These are phyloP conservation scores for Tetraneura akinire DNA, from an alignment of 1,140 invertebrate genomes.

Conservation along the genomic window DNA sequence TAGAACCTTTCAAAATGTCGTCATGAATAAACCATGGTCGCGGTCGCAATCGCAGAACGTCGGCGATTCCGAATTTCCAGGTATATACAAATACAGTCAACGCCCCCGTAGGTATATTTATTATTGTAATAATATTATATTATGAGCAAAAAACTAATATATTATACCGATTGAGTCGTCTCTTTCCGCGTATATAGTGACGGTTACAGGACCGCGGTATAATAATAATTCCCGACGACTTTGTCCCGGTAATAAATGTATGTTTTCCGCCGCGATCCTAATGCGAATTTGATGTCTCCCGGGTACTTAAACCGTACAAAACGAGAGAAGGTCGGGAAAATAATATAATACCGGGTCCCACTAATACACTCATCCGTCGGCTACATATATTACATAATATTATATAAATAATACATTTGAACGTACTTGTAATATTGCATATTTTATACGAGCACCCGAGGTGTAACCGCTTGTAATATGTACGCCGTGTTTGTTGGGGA, in stretches of 20 bases:
- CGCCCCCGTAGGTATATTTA: background rate
- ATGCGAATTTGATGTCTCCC: constrained; percentile 41
- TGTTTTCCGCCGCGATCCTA: constrained; percentile 7
- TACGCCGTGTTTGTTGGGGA: no score
- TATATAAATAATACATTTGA: no score
- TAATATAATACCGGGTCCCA: no score
- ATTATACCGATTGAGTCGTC: constrained; percentile 8
- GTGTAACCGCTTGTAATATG: no score
- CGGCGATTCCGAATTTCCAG: background rate
- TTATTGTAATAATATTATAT: constrained; percentile 22
- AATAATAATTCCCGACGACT: background rate
- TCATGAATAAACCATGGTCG: constrained; percentile 48
- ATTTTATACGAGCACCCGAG: no score
- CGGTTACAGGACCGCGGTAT: background rate
- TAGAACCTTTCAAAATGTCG: constrained; percentile 47
- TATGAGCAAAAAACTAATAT: background rate
- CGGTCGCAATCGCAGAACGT: background rate
- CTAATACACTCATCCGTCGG: no score
- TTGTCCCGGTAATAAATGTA: background rate
- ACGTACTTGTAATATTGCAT: no score
- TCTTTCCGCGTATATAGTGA: no score
- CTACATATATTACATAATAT: no score
- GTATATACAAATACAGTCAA: no score
- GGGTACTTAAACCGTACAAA: background rate
- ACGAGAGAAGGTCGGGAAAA: background rate